Evolutionary conservation across 2,888 invertebrate species (phyloP), one percentile per base, ranked within the genome.

Genomic region (Embidobia sp.): DNA sequence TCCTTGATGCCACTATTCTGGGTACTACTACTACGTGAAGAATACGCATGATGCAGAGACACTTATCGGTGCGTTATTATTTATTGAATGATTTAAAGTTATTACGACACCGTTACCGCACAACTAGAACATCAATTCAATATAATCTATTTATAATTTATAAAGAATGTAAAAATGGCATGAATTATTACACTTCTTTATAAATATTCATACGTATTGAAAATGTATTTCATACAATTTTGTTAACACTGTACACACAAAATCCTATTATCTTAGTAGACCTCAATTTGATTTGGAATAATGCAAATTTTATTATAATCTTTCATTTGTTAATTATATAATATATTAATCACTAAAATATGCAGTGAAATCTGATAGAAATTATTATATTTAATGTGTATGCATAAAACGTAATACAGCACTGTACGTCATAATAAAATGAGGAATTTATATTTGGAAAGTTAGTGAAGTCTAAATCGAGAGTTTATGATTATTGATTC

Each of bases 1-100:
- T 77, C 77, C 72, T 77, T 63, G 77, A 63, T 77, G 77, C 77
- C 67, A 72, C 72, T 63, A 63, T 35, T 55, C 67, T 46, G 61
- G 77, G 67, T 48, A 51, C 77, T 64, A 66, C 66, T 35, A 51
- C 77, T 48, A 40, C 61, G 63, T 67, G 72, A 67, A 72, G 72
- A 77, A 42, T 64, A 72, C 55, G 6, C 72, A 49, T 51, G 66
- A 70, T 40, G 66, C 70, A 59, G 64, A 63, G 31, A 67, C 61
- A 46, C 48, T 74, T 59, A 57, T 57, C 40, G 73, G 73, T 74
- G 73, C 74, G 74, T 61, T 61, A 37, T 48, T 55, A 67, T 22
- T 27, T 55, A 67, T 22, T 27, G 19, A 57, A 33, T 59, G 33
- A 49, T 49, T 42, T 40, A 29, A 33, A 11, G 37, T 33, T 44